These are phyloP conservation scores for Crotalus viridis DNA, from an alignment of 2,113 vertebrate species.

Conservation along the genomic window DNA sequence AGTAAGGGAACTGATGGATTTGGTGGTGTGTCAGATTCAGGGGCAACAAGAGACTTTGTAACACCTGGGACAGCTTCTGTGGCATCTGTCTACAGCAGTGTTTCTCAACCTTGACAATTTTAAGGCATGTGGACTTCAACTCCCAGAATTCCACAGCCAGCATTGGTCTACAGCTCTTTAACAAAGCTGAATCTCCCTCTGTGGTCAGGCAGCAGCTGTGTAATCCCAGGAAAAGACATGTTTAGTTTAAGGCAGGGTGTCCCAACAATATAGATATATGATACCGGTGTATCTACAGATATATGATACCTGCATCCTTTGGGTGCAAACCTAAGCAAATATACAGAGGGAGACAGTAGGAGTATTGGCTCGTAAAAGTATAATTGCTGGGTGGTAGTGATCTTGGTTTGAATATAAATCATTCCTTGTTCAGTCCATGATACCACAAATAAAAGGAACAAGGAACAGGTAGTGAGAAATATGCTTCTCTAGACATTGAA, in stretches of 20 bases:
- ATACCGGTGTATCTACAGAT: not conserved
- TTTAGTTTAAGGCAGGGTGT: not conserved
- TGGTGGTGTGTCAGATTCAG: not conserved
- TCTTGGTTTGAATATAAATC: not conserved
- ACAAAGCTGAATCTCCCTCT: not conserved
- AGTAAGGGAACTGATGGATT: too few relatives aligned
- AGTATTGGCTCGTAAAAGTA: not conserved
- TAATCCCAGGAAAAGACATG: not conserved
- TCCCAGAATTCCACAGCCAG: too few relatives aligned
- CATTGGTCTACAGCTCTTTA: not conserved
- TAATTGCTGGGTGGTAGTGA: not conserved
- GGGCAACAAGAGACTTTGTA: not conserved
- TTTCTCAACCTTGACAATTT: too few relatives aligned
- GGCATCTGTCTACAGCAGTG: not conserved
- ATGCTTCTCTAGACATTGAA: not conserved
- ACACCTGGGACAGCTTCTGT: not conserved
- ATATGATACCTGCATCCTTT: not conserved
- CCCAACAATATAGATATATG: not conserved
- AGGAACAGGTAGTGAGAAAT: not conserved
- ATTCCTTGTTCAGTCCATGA: not conserved
- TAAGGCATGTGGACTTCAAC: too few relatives aligned
- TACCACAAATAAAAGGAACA: not conserved
- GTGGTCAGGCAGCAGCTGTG: not conserved
- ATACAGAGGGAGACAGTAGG: not conserved
- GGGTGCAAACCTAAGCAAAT: not conserved